These are phyloP conservation scores for Hirtodrosophila alboralis DNA, from an alignment of 2,888 invertebrate genomes.

Conservation along the genomic window DNA sequence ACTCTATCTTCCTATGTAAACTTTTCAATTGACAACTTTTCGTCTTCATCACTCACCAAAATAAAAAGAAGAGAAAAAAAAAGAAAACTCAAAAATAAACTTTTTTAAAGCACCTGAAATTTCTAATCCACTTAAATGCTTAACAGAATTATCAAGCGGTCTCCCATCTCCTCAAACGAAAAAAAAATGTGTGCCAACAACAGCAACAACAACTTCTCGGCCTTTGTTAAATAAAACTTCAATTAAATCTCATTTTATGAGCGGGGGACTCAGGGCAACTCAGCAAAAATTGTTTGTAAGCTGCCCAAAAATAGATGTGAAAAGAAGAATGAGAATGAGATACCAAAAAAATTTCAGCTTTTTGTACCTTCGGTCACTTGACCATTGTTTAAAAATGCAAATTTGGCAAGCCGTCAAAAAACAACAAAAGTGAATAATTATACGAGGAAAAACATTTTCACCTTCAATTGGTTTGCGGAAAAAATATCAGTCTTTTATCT, in stretches of 20 bases:
- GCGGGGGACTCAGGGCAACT: slow-evolving; percentile 25
- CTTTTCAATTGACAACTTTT: slow-evolving; percentile 77
- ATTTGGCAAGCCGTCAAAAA: slow-evolving; percentile 55
- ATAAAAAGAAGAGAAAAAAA: no score
- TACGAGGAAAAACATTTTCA: slow-evolving; percentile 60
- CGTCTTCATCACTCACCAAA: slow-evolving; percentile 28
- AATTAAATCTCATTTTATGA: slow-evolving; percentile 72
- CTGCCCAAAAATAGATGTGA: slow-evolving; percentile 51
- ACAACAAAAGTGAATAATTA: slow-evolving; percentile 68
- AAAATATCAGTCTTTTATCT: slow-evolving; percentile 5
- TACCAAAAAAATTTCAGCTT: slow-evolving; percentile 29
- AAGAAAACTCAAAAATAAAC: slow-evolving; percentile 15
- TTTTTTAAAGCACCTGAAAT: slow-evolving; percentile 56
- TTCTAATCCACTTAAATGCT: slow-evolving; percentile 77
- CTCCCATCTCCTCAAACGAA: slow-evolving; percentile 21
- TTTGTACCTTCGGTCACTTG: slow-evolving; percentile 29
- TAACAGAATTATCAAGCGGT: slow-evolving; percentile 74
- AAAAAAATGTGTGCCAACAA: slow-evolving; percentile 35
- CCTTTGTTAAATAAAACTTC: slow-evolving; percentile 73
- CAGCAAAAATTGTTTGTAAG: slow-evolving; percentile 52
- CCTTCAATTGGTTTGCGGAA: slow-evolving; percentile 60
- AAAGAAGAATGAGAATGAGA: slow-evolving; percentile 19
- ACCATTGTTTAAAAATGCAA: slow-evolving; percentile 76
- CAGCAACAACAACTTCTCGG: slow-evolving; percentile 24
- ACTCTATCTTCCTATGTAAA: slow-evolving; percentile 37